phyloP scores from a whole-genome alignment of 2,113 vertebrate genomes.

The Leptocoma aspasia region DNA sequence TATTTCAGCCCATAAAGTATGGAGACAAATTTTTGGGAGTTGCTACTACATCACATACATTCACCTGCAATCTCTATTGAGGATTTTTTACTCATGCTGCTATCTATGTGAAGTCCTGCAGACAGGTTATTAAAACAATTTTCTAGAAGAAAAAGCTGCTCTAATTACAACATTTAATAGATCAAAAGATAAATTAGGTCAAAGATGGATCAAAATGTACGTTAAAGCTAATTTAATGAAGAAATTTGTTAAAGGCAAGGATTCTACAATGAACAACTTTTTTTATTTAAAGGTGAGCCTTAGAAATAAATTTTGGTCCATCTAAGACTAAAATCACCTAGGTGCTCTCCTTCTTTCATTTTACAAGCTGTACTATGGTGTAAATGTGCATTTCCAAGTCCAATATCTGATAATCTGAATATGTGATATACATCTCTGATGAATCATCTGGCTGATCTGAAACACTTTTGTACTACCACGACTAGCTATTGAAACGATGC shows the following conservation, averaged over 20 bases:
- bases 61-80: background rate
- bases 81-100: background rate
- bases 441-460: background rate
- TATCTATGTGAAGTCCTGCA: background rate
- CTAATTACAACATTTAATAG: background rate
- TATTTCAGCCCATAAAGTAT: background rate
- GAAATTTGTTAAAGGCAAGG: background rate
- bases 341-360: background rate
- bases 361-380: fast-evolving
- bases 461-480: background rate
- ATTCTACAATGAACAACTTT: background rate
- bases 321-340: background rate
- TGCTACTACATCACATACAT: background rate
- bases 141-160: background rate
- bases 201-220: background rate
- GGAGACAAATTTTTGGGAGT: background rate
- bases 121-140: background rate
- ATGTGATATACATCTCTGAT: background rate
- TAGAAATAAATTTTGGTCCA: background rate
- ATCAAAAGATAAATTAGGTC: background rate
- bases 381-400: background rate
- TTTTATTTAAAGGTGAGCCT: background rate
- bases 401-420: background rate
- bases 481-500: background rate
- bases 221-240: background rate